Base-by-base conservation (phyloP, 2,797 vertebrate species). In the Eurystomus glaucurus region DNA sequence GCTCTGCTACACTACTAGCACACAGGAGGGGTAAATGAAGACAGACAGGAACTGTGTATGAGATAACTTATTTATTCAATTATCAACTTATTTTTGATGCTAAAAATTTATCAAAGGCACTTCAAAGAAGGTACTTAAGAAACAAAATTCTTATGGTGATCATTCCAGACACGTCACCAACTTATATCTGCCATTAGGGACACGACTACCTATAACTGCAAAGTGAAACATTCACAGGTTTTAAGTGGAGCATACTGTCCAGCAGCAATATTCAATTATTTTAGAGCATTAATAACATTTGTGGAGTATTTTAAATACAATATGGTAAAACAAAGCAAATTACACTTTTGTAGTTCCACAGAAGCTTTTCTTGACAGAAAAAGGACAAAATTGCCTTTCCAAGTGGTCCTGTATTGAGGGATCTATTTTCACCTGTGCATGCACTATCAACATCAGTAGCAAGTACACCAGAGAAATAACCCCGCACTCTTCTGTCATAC, bases 101-200 rank as follows among this genome's bases (percentile, higher is more conserved):
- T 98, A 97, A 97, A 98, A 98, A 98, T 95, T 93, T 70, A 90
- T 98, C 94, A 97, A 98, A 98, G 98, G 98, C 98, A 98, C 98
- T 98, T 98, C 97, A 97, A 98, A 97, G 93, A 97, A 96, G 76
- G 79, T 96, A 96, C 93, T 97, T 92, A 96, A 97, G 97, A 98
- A 98, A 97, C 90, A 97, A 97, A 97, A 96, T 94, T 90, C 41
- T 97, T 97, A 90, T 20, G 85, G 96, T 97, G 95, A 97, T 96
- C 89, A 97, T 94, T 97, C 98, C 97, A 97, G 87, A 96, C 93
- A 97, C 97, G 87, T 97, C 96, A 98, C 94, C 96, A 95, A 80
- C 80, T 90, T 86, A 50, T 33, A 85, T 88, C 93, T 62, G 91
- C 57, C 93, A 93, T 93, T 76, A 95, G 96, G 93, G 90, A 97